These are phyloP conservation scores for Lutjanus argentimaculatus DNA, from an alignment of 2,797 vertebrate genomes.

Conservation along the genomic window DNA sequence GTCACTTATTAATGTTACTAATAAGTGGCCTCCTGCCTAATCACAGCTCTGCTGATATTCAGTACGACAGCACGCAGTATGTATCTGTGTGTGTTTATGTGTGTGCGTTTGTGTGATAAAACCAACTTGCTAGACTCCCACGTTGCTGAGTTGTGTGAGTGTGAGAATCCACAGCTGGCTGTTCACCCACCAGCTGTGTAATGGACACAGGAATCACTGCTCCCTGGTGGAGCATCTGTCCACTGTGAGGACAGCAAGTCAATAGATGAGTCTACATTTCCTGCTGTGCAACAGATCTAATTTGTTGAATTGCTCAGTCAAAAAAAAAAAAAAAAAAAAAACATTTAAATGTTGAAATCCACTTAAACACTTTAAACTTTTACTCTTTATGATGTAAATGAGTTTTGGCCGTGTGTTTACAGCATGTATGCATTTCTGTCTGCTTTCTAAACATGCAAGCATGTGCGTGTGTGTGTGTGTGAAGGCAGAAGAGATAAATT, in stretches of 20 bases:
- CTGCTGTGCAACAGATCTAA: slow-evolving; percentile 12
- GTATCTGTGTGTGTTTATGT: no score
- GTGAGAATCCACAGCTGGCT: slow-evolving; percentile 40
- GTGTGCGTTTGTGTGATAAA: neutral
- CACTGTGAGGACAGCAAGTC: slow-evolving; percentile 23
- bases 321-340: neutral
- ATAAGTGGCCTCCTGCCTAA: no score
- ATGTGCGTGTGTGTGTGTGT: neutral
- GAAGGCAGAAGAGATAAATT: neutral
- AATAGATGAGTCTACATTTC: slow-evolving; percentile 35
- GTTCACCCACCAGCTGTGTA: slow-evolving; percentile 51
- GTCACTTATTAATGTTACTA: no score
- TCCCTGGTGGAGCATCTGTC: slow-evolving; percentile 51
- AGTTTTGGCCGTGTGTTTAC: neutral
- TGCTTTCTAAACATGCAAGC: neutral
- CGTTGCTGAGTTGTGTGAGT: slow-evolving; percentile 9
- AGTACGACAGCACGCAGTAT: no score
- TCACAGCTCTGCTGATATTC: no score
- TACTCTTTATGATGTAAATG: neutral
- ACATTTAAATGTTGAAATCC: slow-evolving; percentile 7
- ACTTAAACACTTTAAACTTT: neutral
- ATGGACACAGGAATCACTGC: slow-evolving; percentile 34
- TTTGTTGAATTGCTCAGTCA: neutral
- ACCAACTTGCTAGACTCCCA: neutral
- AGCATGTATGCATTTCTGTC: neutral